These are phyloP conservation scores for Caradrina kadenii DNA, from an alignment of 2,888 invertebrate species.

Conservation along the genomic window DNA sequence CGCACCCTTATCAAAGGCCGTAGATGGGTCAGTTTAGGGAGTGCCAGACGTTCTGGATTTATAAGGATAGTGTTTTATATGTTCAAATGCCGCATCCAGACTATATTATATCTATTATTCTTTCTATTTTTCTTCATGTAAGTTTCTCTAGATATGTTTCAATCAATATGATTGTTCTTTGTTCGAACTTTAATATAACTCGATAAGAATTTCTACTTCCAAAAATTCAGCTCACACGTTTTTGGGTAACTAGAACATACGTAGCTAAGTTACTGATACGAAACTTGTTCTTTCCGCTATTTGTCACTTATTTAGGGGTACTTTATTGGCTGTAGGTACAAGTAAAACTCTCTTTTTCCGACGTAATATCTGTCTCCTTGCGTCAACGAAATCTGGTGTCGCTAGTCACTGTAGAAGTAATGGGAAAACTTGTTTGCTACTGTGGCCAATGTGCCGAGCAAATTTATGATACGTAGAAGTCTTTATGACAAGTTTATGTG, in stretches of 20 bases:
- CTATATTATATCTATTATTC: constrained; percentile 4
- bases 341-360: constrained; percentile 27
- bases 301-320: constrained; percentile 39
- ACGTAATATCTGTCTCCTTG: constrained; percentile 51
- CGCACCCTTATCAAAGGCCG: constrained; percentile 83
- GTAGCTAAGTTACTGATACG: background rate
- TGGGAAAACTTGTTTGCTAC: constrained; percentile 83
- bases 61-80: constrained; percentile 32
- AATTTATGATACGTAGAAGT: constrained; percentile 65
- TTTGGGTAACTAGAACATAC: constrained; percentile 10
- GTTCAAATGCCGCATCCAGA: constrained; percentile 16
- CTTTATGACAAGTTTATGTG: constrained; percentile 66
- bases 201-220: background rate
- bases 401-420: constrained; percentile 73
- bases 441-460: constrained; percentile 64
- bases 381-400: constrained; percentile 63
- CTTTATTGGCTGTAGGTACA: constrained; percentile 28
- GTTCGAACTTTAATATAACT: background rate
- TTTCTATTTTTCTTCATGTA: background rate
- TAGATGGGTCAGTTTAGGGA: constrained; percentile 76
- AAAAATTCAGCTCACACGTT: background rate
- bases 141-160: no score
- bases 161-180: background rate
- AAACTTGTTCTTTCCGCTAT: constrained; percentile 20
- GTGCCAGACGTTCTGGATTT: constrained; percentile 39